phyloP scores from a whole-genome alignment of 2,113 vertebrate genomes.

The Callorhinus ursinus region DNA sequence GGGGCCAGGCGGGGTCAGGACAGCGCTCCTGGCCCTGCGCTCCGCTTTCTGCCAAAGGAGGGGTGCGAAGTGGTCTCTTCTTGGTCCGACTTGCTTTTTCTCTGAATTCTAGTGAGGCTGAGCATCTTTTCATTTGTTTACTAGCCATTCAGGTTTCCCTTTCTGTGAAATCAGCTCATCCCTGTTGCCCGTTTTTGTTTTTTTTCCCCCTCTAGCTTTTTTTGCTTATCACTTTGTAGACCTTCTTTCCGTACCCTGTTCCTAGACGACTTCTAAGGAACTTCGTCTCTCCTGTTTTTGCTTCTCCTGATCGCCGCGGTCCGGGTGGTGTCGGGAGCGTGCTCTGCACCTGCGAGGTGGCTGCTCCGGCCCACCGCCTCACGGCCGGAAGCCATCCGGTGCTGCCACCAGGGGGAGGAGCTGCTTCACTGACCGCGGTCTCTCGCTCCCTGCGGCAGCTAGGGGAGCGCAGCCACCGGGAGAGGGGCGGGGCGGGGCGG shows the following conservation, averaged over 20 bases:
- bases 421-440: background rate
- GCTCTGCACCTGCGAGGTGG: background rate
- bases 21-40: background rate
- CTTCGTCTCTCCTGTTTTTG: no score
- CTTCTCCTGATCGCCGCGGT: background rate
- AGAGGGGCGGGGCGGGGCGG: background rate
- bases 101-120: background rate
- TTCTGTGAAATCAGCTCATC: background rate
- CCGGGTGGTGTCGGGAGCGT: fast-evolving
- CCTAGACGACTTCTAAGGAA: no score
- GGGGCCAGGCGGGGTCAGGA: background rate
- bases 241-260: no score
- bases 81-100: no score
- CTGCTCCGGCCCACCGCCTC: fast-evolving
- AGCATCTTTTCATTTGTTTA: background rate
- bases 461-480: fast-evolving
- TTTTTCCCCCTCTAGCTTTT: fast-evolving
- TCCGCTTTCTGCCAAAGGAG: background rate
- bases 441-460: fast-evolving
- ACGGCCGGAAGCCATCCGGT: fast-evolving
- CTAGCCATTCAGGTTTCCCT: background rate
- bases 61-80: background rate
- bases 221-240: background rate
- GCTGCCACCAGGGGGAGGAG: background rate
- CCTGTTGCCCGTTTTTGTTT: background rate